A percentile compares a stretch with the other conserved stretches of the same genome.
phyloP scores from a whole-genome alignment of 1,140 invertebrate species.

The Bombus consobrinus region DNA sequence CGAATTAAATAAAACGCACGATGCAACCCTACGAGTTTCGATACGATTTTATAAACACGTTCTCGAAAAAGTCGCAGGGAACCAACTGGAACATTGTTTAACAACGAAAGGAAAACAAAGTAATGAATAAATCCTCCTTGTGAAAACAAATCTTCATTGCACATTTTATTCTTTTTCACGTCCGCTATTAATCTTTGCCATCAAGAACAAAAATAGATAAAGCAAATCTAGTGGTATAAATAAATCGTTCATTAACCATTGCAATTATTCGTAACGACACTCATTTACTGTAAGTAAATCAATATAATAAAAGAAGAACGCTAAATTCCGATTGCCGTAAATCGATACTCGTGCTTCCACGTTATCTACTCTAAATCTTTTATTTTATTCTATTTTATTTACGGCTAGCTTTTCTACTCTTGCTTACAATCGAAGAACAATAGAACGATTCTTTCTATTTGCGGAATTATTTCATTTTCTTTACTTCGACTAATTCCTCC shows the following conservation, averaged over 20 bases:
- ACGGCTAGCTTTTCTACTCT: neutral
- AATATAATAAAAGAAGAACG: neutral
- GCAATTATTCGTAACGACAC: neutral
- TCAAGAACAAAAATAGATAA: no score
- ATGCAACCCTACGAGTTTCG: neutral
- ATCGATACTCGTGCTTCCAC: neutral
- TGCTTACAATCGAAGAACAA: neutral
- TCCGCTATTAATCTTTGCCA: neutral
- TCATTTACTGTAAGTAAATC: neutral
- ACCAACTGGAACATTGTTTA: neutral
- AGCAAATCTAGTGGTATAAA: neutral
- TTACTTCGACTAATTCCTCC: neutral
- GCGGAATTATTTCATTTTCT: neutral
- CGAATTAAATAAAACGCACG: constrained; percentile 34
- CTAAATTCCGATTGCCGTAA: neutral
- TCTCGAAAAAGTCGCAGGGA: neutral
- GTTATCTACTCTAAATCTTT: neutral
- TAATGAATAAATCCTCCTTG: neutral
- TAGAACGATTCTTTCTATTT: neutral
- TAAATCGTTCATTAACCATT: neutral
- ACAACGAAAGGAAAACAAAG: neutral
- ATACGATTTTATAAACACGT: neutral
- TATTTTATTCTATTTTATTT: neutral
- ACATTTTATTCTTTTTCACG: neutral
- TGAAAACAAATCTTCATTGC: neutral